phyloP scores from a whole-genome alignment of 2,113 vertebrate species.

The human region DNA sequence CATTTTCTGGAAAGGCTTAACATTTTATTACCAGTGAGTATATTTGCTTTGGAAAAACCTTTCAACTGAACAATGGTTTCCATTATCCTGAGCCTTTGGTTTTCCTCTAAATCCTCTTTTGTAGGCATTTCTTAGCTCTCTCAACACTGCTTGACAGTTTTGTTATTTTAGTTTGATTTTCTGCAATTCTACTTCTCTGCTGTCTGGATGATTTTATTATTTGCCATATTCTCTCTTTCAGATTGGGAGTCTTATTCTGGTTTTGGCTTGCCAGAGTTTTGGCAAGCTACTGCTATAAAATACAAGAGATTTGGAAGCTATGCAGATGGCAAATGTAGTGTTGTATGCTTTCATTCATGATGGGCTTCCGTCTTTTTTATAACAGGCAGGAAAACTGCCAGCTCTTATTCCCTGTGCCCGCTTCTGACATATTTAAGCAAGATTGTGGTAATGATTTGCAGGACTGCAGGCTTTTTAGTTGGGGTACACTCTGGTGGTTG shows the following conservation, averaged over 20 bases:
- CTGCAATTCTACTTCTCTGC: constrained; percentile 53
- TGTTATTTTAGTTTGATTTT: constrained; percentile 68
- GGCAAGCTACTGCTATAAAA: constrained; percentile 72
- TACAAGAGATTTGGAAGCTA: constrained; percentile 74
- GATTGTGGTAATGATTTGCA: background rate
- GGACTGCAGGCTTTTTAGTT: constrained; percentile 13
- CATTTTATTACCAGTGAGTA: constrained; percentile 53
- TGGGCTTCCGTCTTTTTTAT: constrained; percentile 66
- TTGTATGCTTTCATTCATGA: constrained; percentile 64
- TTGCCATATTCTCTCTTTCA: constrained; percentile 64
- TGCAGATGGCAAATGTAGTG: constrained; percentile 69
- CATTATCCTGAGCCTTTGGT: constrained; percentile 29
- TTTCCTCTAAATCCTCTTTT: constrained; percentile 56
- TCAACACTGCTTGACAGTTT: background rate
- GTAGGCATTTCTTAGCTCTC: constrained; percentile 44
- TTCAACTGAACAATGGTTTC: constrained; percentile 63
- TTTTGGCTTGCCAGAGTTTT: constrained; percentile 63
- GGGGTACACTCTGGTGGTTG: background rate
- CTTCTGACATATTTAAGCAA: constrained; percentile 66
- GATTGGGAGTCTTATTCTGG: constrained; percentile 63
- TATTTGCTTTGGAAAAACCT: constrained; percentile 53
- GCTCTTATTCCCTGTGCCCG: constrained; percentile 59
- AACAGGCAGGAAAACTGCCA: constrained; percentile 50
- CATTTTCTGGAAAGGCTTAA: constrained; percentile 54
- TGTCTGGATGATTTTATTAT: constrained; percentile 69